Base-by-base conservation (phyloP, 2,113 vertebrate genomes). In the Pionites leucogaster region DNA sequence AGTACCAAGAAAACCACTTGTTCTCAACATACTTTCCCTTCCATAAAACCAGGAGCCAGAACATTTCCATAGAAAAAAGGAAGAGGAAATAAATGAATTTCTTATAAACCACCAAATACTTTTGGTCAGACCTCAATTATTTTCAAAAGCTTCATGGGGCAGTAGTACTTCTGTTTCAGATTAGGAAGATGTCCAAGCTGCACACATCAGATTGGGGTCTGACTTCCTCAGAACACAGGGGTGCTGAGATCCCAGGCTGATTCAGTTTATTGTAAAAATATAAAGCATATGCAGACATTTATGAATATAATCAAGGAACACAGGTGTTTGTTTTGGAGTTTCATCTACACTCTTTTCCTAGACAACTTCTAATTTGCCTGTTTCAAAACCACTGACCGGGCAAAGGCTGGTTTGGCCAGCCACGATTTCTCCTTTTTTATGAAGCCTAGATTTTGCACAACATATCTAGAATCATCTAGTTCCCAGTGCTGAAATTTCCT, bases 81-180 rank as follows among this genome's bases (percentile, higher is more conserved):
- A 93, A 91, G 33, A 94, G 72, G 80, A 96, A 94, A 68, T 55
- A 92, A 92, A 86, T 41, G 17, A 52, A 75, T 88, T 78, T 94
- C 39, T 71, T 65, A 78, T 47, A 94, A 96, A 86, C 76, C 90
- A 79, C 47, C 6, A 19, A 90, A 92, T 42, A 27, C 57, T 94
- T 95, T 81, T 91, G 52, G 80, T 90, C 88, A 96, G 69, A 90
- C 72, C 88, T 96, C 92, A 90, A 23, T 90, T 96, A 83, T 95
- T 94, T 95, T 84, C 84, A 91, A 92, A 93, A 86, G 29, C 69
- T 83, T 89, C 62, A 10, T 28, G 17, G 69, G 22, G n/a, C 60
- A 17, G 42, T 39, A 72, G 64, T 28, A 27, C 63, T 59, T 93
- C 93, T 95, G 91, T 67, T 97, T 97, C 77, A 69, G 65, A 92